Evolutionary conservation across 2,797 vertebrate genomes (phyloP).

Genomic region (Meda fulgida): DNA sequence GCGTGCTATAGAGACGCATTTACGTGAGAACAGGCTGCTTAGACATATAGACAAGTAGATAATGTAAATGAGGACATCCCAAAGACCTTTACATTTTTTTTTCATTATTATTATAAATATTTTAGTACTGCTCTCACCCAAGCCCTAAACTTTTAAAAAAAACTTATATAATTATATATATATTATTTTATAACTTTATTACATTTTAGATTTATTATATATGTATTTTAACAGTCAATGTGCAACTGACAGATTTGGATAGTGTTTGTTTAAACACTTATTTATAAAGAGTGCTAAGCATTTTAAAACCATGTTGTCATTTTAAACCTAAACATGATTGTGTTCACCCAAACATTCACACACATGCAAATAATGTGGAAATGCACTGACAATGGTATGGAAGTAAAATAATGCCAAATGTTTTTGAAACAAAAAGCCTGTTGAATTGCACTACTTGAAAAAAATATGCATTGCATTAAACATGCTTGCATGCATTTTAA

Average conservation of each 20-base stretch:
- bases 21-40: no score
- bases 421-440: no score
- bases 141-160: background rate
- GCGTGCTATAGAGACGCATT: no score
- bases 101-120: background rate
- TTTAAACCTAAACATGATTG: background rate
- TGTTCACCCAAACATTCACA: constrained; percentile 8
- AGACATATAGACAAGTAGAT: background rate
- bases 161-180: background rate
- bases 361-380: background rate
- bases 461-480: no score
- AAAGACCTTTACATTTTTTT: background rate
- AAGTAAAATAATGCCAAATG: no score
- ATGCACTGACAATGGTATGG: background rate
- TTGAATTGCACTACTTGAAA: no score
- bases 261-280: background rate
- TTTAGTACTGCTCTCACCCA: background rate
- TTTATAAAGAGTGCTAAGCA: background rate
- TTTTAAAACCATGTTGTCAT: background rate
- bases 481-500: no score
- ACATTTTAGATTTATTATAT: background rate
- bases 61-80: background rate
- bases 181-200: background rate
- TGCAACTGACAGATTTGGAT: background rate
- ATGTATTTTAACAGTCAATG: background rate